phyloP scores from a whole-genome alignment of 2,888 invertebrate genomes.

The Drepanosiphum platanoidis region DNA sequence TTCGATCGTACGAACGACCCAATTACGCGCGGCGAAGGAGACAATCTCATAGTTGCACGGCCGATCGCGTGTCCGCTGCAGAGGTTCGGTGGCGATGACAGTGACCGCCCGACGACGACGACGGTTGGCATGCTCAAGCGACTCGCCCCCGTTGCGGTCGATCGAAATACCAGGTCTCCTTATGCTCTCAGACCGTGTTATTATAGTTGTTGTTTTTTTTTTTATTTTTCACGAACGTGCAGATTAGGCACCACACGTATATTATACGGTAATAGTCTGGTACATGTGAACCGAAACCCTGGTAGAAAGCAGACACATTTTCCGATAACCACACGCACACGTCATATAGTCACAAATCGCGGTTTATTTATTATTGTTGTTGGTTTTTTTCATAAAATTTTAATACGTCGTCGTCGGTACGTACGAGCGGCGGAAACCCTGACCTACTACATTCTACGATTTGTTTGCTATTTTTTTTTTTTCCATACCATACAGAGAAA shows the following conservation, averaged over 20 bases:
- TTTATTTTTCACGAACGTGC: not conserved
- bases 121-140: conserved; percentile 8
- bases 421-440: conserved; percentile 11
- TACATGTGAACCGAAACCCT: not conserved
- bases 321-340: not conserved
- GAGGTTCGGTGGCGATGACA: not conserved
- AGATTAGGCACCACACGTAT: not conserved
- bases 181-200: not conserved
- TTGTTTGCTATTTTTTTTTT: not conserved
- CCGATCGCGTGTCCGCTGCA: conserved; percentile 10
- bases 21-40: conserved; percentile 9
- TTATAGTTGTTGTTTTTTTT: not conserved
- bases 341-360: not conserved
- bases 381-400: conserved; percentile 16
- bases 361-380: not conserved
- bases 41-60: not conserved
- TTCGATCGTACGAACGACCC: conserved; percentile 20
- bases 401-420: not conserved
- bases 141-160: not conserved
- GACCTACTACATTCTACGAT: conserved; percentile 25
- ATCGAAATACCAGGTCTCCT: not conserved
- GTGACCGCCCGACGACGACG: not conserved
- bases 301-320: conserved; percentile 25
- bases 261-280: too few species aligned
- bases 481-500: not conserved